phyloP scores from a whole-genome alignment of 2,888 invertebrate species.

The Chrysolina haemoptera region DNA sequence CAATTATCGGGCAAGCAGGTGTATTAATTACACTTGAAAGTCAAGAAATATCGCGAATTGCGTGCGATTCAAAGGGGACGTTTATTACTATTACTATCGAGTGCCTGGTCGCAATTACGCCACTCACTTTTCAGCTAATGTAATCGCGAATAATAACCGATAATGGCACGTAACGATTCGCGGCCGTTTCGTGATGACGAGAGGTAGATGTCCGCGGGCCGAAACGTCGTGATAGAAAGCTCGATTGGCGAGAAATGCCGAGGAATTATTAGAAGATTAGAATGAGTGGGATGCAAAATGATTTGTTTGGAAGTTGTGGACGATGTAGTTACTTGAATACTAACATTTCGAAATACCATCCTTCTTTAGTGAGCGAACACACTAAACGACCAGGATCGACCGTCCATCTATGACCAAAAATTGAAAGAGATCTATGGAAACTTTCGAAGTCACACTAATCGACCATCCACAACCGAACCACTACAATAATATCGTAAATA shows the following conservation, averaged over 20 bases:
- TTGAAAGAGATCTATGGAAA: too few relatives aligned
- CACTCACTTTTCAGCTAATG: slow-evolving; percentile 8
- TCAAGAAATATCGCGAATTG: slow-evolving; percentile 45
- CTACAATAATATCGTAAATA: too few relatives aligned
- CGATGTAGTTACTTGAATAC: too few relatives aligned
- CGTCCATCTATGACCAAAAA: too few relatives aligned
- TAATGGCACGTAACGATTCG: slow-evolving; percentile 18
- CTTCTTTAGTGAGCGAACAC: too few relatives aligned
- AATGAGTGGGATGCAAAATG: not conserved
- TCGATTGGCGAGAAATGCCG: not conserved
- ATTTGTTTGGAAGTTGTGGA: not conserved
- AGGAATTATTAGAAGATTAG: not conserved
- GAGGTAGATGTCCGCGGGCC: slow-evolving; percentile 1
- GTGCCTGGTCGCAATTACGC: not conserved
- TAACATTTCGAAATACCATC: too few relatives aligned
- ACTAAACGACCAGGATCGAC: too few relatives aligned
- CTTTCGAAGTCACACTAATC: too few relatives aligned
- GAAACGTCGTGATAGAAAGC: not conserved
- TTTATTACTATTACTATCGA: slow-evolving; percentile 40
- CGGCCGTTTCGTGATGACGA: not conserved
- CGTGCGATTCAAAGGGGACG: slow-evolving; percentile 35
- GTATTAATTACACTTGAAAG: slow-evolving; percentile 49
- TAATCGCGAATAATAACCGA: slow-evolving; percentile 17
- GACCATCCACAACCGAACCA: too few relatives aligned
- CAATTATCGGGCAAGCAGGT: slow-evolving; percentile 44